Evolutionary conservation across 2,888 invertebrate genomes (phyloP).

Genomic region (Patella pellucida): DNA sequence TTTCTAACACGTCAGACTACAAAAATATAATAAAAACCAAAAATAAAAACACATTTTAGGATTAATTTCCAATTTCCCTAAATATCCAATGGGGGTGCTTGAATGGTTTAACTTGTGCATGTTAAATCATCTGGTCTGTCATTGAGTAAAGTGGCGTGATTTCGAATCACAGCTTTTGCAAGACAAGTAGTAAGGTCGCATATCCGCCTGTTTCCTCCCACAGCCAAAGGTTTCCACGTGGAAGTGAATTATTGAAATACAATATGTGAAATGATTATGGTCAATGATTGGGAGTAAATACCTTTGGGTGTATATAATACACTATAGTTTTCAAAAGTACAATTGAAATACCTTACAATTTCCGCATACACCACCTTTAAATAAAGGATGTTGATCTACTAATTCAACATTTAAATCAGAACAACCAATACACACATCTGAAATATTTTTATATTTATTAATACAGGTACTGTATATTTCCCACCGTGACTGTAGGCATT

Average conservation of each 20-base stretch:
- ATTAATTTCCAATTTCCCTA: neutral
- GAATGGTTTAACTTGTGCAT: too few relatives aligned
- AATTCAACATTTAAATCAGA: slow-evolving; percentile 29
- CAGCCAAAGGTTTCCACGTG: too few relatives aligned
- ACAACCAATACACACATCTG: slow-evolving; percentile 46
- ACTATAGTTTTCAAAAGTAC: neutral
- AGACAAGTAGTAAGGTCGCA: neutral
- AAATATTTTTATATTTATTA: neutral
- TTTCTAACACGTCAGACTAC: slow-evolving; percentile 33
- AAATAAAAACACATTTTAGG: neutral
- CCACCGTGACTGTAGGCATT: too few relatives aligned
- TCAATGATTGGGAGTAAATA: too few relatives aligned
- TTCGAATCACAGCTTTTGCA: too few relatives aligned
- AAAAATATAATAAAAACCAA: neutral
- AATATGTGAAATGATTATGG: too few relatives aligned
- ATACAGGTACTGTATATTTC: too few relatives aligned
- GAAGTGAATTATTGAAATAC: too few relatives aligned
- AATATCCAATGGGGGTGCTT: neutral
- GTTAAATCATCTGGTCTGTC: too few relatives aligned
- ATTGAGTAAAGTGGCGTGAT: too few relatives aligned
- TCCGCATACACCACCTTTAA: slow-evolving; percentile 47
- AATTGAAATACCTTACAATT: slow-evolving; percentile 31
- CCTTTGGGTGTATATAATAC: too few relatives aligned
- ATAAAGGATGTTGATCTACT: slow-evolving; percentile 45
- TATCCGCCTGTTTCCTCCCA: neutral